phyloP scores from a whole-genome alignment of 2,888 invertebrate genomes.

The Lepidocyrtoides sp. region DNA sequence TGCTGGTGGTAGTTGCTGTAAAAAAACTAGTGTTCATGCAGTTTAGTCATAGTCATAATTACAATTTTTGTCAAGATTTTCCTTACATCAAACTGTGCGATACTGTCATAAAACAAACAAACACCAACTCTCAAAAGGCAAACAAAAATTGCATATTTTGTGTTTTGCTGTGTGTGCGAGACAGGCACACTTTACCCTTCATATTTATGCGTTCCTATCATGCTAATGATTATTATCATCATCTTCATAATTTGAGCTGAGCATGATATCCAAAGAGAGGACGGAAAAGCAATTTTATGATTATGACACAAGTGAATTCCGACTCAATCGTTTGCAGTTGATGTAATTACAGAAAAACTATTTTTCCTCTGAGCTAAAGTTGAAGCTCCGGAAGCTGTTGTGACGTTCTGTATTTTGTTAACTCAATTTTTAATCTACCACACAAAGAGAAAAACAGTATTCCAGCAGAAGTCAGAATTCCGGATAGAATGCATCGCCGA shows the following conservation, averaged over 20 bases:
- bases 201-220: conserved; percentile 2
- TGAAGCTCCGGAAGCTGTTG: not conserved
- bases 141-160: not conserved
- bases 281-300: not conserved
- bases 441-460: not conserved
- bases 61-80: not conserved
- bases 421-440: not conserved
- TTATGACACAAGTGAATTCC: conserved; percentile 1
- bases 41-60: not conserved
- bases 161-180: not conserved
- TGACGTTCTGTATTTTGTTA: not conserved
- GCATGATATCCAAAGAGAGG: not conserved
- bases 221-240: conserved; percentile 5
- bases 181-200: not conserved
- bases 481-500: not conserved
- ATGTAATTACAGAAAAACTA: not conserved
- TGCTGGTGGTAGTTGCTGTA: not conserved
- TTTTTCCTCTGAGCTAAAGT: not conserved
- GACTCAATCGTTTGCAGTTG: not conserved
- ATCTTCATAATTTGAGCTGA: not conserved
- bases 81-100: not conserved
- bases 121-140: not conserved
- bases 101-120: not conserved
- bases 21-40: not conserved
- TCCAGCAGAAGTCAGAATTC: not conserved